These are phyloP conservation scores for Dicyrtomina minuta DNA, from an alignment of 2,888 invertebrate species.

Conservation along the genomic window DNA sequence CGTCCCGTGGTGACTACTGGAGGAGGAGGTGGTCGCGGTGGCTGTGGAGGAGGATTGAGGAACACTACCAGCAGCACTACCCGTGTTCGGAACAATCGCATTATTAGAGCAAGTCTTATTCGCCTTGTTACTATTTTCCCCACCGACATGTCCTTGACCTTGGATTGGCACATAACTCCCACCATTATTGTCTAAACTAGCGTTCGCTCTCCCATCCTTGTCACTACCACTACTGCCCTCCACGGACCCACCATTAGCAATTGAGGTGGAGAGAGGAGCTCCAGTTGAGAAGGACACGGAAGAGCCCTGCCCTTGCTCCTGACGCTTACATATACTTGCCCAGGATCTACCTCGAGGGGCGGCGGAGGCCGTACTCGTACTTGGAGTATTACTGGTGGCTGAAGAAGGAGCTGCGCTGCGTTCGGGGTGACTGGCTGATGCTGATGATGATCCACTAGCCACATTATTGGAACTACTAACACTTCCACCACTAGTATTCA, in stretches of 20 bases:
- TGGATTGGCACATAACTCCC: conserved; percentile 20
- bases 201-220: neutral
- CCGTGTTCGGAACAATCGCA: neutral
- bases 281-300: neutral
- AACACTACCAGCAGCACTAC: conserved; percentile 3
- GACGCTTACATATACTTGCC: conserved; percentile 46
- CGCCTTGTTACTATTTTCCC: conserved; percentile 1
- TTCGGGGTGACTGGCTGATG: conserved; percentile 1
- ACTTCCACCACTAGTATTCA: conserved; percentile 10
- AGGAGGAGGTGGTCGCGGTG: neutral
- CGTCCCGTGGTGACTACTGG: no score
- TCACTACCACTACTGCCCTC: neutral
- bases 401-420: neutral
- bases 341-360: conserved; percentile 42
- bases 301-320: neutral
- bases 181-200: conserved; percentile 28
- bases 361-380: conserved; percentile 5
- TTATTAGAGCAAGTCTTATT: conserved; percentile 4
- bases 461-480: neutral
- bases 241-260: neutral
- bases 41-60: neutral
- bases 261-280: neutral
- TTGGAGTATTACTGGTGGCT: neutral
- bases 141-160: neutral
- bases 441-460: neutral